Evolutionary conservation across 1,140 invertebrate species (phyloP), one percentile per base, ranked within the genome.

Genomic region (Psix sp.): DNA sequence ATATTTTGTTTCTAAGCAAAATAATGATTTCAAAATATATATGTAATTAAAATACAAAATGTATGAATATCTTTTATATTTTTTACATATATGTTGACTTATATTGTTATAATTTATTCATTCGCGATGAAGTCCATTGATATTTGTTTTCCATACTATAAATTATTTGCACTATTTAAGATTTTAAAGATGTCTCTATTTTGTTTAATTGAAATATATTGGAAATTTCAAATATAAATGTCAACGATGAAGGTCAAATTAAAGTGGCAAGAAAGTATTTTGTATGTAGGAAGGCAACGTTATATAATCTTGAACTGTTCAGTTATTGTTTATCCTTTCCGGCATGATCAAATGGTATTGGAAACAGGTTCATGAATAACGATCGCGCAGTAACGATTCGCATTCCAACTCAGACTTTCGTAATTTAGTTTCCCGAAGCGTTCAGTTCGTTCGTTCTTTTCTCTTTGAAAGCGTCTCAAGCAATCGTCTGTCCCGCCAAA

Each of bases 341-440:
- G 13, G 13, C 45, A 38, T 21, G 59, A 63, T 57, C 45, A 59
- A 63, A 65, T 59, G 46, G 57, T 56, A 74, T 74, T 68, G 57
- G 57, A 67, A 74, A 57, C 56, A 67, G 38, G 62, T 59, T 65
- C 46, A 75, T 73, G 68, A 76, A 74, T 76, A 78, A 78, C 68
- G 72, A 70, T 26, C 35, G 39, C 40, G 46, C 46, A 62, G 70
- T 71, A 73, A 74, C 67, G 65, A 74, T 66, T 68, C 68, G 63
- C 52, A 67, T 78, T 78, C 74, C 66, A 78, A 74, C 65, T 62
- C 39, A 52, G 60, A 65, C 73, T 65, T 70, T 40, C 10, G 71
- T 71, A 59, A 68, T 65, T 76, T 71, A 66, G 62, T 76, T 71
- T 76, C 48, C 40, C 42, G 56, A 35, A 60, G 52, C 72, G 45